Conservation (phyloP, 2,888 invertebrate species). For the Trichopria drosophilae region DNA sequence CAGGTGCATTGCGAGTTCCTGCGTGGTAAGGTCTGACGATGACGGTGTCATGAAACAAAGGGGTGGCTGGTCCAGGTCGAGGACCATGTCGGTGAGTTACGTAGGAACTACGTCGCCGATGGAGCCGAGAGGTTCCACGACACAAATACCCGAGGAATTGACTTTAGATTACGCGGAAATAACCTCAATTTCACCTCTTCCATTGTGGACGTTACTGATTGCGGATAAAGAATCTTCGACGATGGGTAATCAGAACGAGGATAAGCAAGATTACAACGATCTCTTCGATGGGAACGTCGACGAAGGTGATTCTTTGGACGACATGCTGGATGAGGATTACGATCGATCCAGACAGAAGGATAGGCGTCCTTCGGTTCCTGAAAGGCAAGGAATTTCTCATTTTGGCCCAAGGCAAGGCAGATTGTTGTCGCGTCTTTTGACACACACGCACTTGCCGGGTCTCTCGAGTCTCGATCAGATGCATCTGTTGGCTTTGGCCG, state of each 20-base stretch:
- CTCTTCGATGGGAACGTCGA: conserved; percentile 82
- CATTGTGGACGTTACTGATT: conserved; percentile 91
- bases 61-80: conserved; percentile 80
- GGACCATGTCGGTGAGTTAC: conserved; percentile 87
- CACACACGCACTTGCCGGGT: conserved; percentile 93
- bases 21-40: conserved; percentile 60
- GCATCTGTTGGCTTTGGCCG: conserved; percentile 97
- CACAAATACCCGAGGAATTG: conserved; percentile 81
- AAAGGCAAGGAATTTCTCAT: conserved; percentile 77
- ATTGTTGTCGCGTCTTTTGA: conserved; percentile 83
- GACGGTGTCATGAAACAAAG: conserved; percentile 60
- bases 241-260: conserved; percentile 53
- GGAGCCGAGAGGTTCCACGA: conserved; percentile 76
- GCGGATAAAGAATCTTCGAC: conserved; percentile 82
- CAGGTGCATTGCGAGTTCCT: conserved; percentile 67
- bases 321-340: conserved; percentile 73
- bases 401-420: conserved; percentile 87
- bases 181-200: conserved; percentile 96
- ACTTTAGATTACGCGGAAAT: conserved; percentile 93
- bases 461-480: conserved; percentile 97
- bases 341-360: conserved; percentile 66
- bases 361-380: conserved; percentile 71
- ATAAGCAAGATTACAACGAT: conserved; percentile 81
- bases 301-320: conserved; percentile 80
- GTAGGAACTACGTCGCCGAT: conserved; percentile 77